Evolutionary conservation across 2,797 vertebrate genomes (phyloP), one percentile per base, ranked within the genome.

Genomic region (Ptychobarbus kaznakovi): DNA sequence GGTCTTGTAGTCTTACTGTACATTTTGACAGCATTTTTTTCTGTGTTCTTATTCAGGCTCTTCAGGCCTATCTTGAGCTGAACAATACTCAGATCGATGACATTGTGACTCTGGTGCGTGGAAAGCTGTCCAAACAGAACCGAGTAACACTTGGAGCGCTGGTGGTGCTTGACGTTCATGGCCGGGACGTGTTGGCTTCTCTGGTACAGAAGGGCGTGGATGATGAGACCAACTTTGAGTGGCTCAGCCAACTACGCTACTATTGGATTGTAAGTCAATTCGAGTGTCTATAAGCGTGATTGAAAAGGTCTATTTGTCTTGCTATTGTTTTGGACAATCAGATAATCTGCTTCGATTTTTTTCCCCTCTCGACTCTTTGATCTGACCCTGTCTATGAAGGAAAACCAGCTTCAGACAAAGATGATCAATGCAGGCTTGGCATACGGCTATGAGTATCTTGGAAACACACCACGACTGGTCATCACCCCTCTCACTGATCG

Each of bases 401-500:
- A 97, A 40, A 93, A 95, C 38, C 93, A 96, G 20, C 94, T 98
- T 53, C 94, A 97, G 92, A 98, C 96, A 84, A 98, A 96, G 92
- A 98, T 98, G 97, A 98, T 97, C 88, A 97, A 97, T 81, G 96
- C 97, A 6, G 97, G 96, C 51, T 94, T 97, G 92, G 93, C 93
- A 9, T 98, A 98, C 56, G 97, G 97, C 40, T 98, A 98, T 1
- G 97, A 99, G 72, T 99, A 98, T 87, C 95, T 97, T 83, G 97
- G 97, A 56, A 98, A 97, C 90, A 97, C 96, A 3, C 95, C 96
- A 22, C 93, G 97, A 42, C 91, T 98, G 90, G 97, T 98, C 90
- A 97, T 99, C 86, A 99, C 97, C 13, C 97, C 97, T 0, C 96
- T 99, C 82, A 98, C 97, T 4, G 97, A 98, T 88, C 95, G 97